These are phyloP conservation scores for Numenius arquata DNA, from an alignment of 2,113 vertebrate genomes.

Conservation along the genomic window DNA sequence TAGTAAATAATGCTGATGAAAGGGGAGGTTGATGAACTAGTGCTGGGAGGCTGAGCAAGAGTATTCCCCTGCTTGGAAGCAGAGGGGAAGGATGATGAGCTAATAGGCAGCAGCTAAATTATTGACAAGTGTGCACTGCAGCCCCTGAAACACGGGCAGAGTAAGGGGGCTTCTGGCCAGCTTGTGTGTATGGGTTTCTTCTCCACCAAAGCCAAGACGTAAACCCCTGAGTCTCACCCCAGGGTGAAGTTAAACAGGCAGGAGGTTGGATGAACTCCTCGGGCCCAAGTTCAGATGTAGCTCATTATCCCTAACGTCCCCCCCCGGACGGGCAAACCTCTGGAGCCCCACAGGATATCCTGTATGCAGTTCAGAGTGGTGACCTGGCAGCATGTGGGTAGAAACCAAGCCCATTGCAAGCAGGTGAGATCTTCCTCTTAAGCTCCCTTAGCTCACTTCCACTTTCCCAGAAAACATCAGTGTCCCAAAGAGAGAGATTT, in stretches of 20 bases:
- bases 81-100: background rate
- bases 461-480: background rate
- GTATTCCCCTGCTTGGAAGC: background rate
- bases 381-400: background rate
- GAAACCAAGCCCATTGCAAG: background rate
- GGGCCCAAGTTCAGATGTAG: background rate
- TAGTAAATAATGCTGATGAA: background rate
- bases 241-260: background rate
- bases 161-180: background rate
- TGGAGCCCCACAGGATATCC: background rate
- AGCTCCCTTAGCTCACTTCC: background rate
- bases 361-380: background rate
- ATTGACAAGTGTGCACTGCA: background rate
- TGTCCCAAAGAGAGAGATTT: background rate
- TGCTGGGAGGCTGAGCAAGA: background rate
- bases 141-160: background rate
- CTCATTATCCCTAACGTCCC: background rate
- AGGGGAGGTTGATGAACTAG: background rate
- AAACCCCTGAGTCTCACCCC: background rate
- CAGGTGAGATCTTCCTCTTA: background rate
- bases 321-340: fast-evolving
- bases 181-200: background rate
- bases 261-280: background rate
- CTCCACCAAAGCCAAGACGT: background rate
- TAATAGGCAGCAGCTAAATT: background rate